Conservation (phyloP, 2,888 invertebrate genomes). For the Lymantria dispar region DNA sequence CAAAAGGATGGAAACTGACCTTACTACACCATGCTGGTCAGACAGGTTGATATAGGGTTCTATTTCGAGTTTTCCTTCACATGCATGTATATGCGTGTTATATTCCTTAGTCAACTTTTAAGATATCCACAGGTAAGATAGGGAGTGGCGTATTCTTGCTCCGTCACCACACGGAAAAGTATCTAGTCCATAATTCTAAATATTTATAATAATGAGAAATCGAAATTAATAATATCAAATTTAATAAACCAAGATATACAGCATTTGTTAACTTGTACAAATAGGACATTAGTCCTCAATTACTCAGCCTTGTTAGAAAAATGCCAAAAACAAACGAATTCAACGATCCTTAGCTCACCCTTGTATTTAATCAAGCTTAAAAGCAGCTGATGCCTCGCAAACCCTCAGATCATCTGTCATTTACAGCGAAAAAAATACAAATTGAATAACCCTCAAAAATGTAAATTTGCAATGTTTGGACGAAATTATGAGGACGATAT, state of each 20-base stretch:
- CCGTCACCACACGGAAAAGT: too few relatives aligned
- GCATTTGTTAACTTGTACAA: not conserved
- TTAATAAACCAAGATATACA: not conserved
- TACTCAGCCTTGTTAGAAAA: not conserved
- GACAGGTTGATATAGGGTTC: too few relatives aligned
- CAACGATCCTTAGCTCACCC: not conserved
- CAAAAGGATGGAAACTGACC: too few relatives aligned
- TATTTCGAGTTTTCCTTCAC: too few relatives aligned
- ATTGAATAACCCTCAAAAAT: not conserved
- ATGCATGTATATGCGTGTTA: too few relatives aligned
- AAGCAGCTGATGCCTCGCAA: not conserved
- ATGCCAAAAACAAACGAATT: not conserved
- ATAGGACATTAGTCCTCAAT: not conserved
- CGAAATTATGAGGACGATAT: not conserved
- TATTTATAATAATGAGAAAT: too few relatives aligned
- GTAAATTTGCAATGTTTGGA: not conserved
- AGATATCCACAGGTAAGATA: too few relatives aligned
- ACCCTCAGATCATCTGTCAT: not conserved
- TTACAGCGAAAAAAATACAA: not conserved
- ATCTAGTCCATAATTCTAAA: not conserved
- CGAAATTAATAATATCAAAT: too few relatives aligned
- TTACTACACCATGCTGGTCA: too few relatives aligned
- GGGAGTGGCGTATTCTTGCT: too few relatives aligned
- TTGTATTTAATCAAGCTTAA: not conserved
- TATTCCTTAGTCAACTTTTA: too few relatives aligned